phyloP scores from a whole-genome alignment of 2,797 vertebrate genomes.

The Lophius americanus region DNA sequence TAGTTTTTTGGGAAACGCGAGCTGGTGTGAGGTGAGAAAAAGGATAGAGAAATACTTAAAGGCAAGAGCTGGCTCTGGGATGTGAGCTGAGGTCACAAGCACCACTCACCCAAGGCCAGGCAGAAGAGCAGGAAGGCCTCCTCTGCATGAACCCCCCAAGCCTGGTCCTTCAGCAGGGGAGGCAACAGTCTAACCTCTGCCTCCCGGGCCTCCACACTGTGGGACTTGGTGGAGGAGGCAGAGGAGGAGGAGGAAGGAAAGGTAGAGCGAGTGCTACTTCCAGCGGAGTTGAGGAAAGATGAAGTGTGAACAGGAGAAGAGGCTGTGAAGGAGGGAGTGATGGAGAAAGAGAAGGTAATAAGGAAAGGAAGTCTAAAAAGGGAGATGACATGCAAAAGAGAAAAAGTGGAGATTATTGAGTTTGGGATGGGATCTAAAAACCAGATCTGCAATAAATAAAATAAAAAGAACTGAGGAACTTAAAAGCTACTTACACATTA shows the following conservation, averaged over 20 bases:
- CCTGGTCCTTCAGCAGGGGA: slow-evolving; percentile 94
- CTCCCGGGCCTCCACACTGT: slow-evolving; percentile 76
- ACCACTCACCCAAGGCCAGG: slow-evolving; percentile 93
- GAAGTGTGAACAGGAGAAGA: slow-evolving; percentile 86
- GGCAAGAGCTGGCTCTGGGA: not conserved
- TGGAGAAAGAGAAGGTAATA: slow-evolving; percentile 68
- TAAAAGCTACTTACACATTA: slow-evolving; percentile 24
- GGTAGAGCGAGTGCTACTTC: slow-evolving; percentile 59
- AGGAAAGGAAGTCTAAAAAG: slow-evolving; percentile 70
- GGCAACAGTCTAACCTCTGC: slow-evolving; percentile 86
- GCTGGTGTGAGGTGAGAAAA: not conserved
- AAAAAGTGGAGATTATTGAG: slow-evolving; percentile 1
- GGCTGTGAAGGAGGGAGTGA: slow-evolving; percentile 85
- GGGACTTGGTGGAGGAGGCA: slow-evolving; percentile 73
- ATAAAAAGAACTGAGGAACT: slow-evolving; percentile 21
- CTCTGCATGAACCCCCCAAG: slow-evolving; percentile 86
- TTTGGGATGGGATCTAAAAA: slow-evolving; percentile 7
- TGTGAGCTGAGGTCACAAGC: slow-evolving; percentile 56
- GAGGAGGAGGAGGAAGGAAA: slow-evolving; percentile 62
- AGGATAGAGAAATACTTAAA: too few relatives aligned
- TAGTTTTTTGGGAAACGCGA: slow-evolving; percentile 34
- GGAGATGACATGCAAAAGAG: slow-evolving; percentile 43
- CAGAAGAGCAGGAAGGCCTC: slow-evolving; percentile 94
- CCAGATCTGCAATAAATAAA: slow-evolving; percentile 58
- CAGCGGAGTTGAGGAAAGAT: slow-evolving; percentile 84